These are phyloP conservation scores for Nomada goodeniana DNA, from an alignment of 2,888 invertebrate genomes.

Conservation along the genomic window DNA sequence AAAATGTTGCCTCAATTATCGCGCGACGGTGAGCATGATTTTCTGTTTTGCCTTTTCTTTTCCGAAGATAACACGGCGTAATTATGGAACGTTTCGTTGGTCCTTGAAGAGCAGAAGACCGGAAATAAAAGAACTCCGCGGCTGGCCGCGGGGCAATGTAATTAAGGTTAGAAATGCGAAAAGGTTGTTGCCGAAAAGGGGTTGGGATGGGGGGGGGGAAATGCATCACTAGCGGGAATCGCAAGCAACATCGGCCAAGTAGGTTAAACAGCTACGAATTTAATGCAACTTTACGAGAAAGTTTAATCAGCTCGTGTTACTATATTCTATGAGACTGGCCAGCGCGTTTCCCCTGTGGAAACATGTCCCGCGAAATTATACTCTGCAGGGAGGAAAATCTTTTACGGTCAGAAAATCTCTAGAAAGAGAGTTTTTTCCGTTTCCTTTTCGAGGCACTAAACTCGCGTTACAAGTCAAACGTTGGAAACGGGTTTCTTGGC, in stretches of 20 bases:
- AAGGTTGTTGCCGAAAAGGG: conserved; percentile 46
- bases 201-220: not conserved
- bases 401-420: not conserved
- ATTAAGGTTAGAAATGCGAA: conserved; percentile 61
- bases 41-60: not conserved
- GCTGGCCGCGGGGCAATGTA: conserved; percentile 42
- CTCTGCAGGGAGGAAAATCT: not conserved
- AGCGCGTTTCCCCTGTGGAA: not conserved
- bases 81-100: conserved; percentile 37
- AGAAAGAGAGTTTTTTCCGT: not conserved
- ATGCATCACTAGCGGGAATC: conserved; percentile 37
- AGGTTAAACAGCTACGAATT: conserved; percentile 66
- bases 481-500: too few relatives aligned
- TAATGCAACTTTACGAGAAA: conserved; percentile 57
- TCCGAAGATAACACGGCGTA: conserved; percentile 28
- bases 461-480: too few relatives aligned
- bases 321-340: conserved; percentile 23
- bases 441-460: too few relatives aligned
- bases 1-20: conserved; percentile 7
- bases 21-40: not conserved
- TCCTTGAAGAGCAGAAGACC: conserved; percentile 15
- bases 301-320: conserved; percentile 54
- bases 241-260: conserved; percentile 44
- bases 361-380: not conserved
- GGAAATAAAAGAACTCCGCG: conserved; percentile 45